Base-by-base conservation (phyloP, 2,888 invertebrate genomes). In the Tachina lurida region DNA sequence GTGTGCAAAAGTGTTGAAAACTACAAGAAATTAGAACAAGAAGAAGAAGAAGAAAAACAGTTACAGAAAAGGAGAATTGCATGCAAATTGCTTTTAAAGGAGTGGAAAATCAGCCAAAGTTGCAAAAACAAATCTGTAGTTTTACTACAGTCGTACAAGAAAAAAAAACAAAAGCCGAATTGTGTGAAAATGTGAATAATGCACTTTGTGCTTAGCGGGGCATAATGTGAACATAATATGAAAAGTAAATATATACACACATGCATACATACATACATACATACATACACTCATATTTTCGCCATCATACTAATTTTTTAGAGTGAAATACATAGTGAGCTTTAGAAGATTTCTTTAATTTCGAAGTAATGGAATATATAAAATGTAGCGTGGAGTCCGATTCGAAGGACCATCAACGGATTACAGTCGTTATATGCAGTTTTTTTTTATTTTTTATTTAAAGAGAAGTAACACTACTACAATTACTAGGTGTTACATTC, bases 211-310 rank as follows among this genome's bases (percentile, higher is more conserved):
- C 85, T 85, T 78, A 78, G 67, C 85, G 47, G 78, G 77, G 82
- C 85, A 82, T 74, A 85, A 85, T 85, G 74, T 70, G 82, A 78
- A 78, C 82, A 70, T 78, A 78, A 82, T 85, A 74, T 78, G 56
- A 17, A 41, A 76, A 77, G 43, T 65, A 77, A 56, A 65, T 56
- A 62, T 17, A 49, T 45, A 52, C 3, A 58, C 13, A 31, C 49
- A 67, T 0, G 54, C 43, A 49, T 5, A 70, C 4, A 12, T 17
- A 2, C 47, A 47, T 10, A 13, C n/a, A 13, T 2, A 70, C 1
- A 56, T 13, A 15, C 58, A 68, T 1, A 60, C 19, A 47, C 5
- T 54, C 10, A 52, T n/a, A 10, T 17, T 19, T 15, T 9, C 22
- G 22, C 31, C 7, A 1, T 52, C 52, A 43, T 52, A 31, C 17